Evolutionary conservation across 2,888 invertebrate species (phyloP).

Genomic region (Endomychus coccineus): DNA sequence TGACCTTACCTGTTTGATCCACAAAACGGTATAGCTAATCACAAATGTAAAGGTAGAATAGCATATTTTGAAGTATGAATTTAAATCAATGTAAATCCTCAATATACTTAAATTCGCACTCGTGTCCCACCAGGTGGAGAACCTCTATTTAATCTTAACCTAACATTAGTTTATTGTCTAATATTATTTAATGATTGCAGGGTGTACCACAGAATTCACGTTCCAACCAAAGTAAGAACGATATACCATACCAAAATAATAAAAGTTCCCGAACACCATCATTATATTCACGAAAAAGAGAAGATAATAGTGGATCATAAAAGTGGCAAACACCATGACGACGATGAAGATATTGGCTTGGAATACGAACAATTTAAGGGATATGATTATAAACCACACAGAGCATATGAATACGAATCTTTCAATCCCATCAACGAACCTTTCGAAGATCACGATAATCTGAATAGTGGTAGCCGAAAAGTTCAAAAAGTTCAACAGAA

Average conservation of each 20-base stretch:
- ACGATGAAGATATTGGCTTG: slow-evolving; percentile 14
- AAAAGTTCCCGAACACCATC: slow-evolving; percentile 41
- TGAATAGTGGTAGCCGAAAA: slow-evolving; percentile 6
- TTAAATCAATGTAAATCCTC: too few species aligned
- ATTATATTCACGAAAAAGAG: slow-evolving; percentile 37
- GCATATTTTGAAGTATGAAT: too few species aligned
- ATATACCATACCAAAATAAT: slow-evolving; percentile 39
- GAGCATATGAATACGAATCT: too few species aligned
- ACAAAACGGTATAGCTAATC: too few species aligned
- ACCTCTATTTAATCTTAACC: too few species aligned
- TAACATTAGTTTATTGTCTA: too few species aligned
- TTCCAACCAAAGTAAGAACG: slow-evolving; percentile 38
- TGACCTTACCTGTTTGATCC: too few species aligned
- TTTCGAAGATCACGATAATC: slow-evolving; percentile 6
- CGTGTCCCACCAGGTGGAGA: too few species aligned
- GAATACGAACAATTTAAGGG: slow-evolving; percentile 11
- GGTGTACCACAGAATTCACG: slow-evolving; percentile 36
- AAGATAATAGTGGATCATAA: slow-evolving; percentile 25
- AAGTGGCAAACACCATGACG: slow-evolving; percentile 14
- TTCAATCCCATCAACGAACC: slow-evolving; percentile 8
- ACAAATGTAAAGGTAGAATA: too few species aligned
- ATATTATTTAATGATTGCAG: too few species aligned
- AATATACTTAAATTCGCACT: too few species aligned
- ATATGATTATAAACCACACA: slow-evolving; percentile 7
- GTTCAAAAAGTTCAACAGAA: slow-evolving; percentile 8